Percentiles rank a stretch among this genome's conserved stretches.
These are phyloP conservation scores for Amphiduros pacificus DNA, from an alignment of 2,888 invertebrate species.

Conservation along the genomic window DNA sequence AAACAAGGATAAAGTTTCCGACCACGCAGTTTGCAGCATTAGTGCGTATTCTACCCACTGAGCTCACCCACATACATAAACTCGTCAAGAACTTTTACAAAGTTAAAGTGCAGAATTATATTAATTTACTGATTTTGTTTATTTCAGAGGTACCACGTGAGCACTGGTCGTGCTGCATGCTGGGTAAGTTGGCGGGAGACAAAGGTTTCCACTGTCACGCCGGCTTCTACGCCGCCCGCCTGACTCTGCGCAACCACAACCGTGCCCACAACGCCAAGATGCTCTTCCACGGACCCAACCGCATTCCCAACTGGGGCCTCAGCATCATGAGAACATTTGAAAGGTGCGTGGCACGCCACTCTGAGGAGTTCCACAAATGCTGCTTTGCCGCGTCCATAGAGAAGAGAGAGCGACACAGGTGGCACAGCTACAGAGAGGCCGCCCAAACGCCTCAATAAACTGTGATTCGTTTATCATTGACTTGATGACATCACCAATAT, in stretches of 20 bases:
- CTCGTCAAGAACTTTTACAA: too few species aligned
- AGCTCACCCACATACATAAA: too few species aligned
- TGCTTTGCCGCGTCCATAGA: slow-evolving; percentile 40
- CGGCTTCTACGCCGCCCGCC: slow-evolving; percentile 40
- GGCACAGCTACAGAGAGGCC: slow-evolving; percentile 19
- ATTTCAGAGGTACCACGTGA: slow-evolving; percentile 31
- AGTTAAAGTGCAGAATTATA: too few species aligned
- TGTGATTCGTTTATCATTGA: too few species aligned
- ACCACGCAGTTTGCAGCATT: too few species aligned
- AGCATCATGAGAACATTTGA: slow-evolving; percentile 43
- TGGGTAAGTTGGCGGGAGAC: slow-evolving; percentile 50
- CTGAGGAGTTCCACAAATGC: slow-evolving; percentile 44
- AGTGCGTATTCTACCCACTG: too few species aligned
- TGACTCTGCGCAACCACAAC: slow-evolving; percentile 41
- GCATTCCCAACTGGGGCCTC: slow-evolving; percentile 33
- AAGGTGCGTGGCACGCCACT: slow-evolving; percentile 36
- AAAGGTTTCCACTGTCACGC: slow-evolving; percentile 51
- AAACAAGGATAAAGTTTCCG: too few species aligned
- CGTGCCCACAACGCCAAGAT: slow-evolving; percentile 43
- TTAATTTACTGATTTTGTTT: neutral
- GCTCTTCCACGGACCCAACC: slow-evolving; percentile 37
- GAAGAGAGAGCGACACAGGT: slow-evolving; percentile 24
- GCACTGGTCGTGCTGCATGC: slow-evolving; percentile 46
- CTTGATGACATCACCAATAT: too few species aligned
- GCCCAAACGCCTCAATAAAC: too few species aligned